These are phyloP conservation scores for Oenanthe oenanthe DNA, from an alignment of 2,113 vertebrate genomes.

Conservation along the genomic window DNA sequence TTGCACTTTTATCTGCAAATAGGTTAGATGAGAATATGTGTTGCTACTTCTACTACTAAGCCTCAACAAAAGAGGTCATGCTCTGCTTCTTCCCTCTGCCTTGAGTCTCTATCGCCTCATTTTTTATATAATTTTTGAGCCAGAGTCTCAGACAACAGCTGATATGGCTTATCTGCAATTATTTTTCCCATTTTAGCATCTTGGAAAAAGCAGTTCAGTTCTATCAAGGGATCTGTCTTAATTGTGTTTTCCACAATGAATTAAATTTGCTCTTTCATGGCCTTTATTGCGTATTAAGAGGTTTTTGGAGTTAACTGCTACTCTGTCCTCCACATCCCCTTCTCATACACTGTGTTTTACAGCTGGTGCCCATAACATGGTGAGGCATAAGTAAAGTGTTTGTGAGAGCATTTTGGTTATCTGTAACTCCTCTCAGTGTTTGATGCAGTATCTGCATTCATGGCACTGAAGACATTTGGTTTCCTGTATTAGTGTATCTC, in stretches of 20 bases:
- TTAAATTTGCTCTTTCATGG: background rate
- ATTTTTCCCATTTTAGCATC: background rate
- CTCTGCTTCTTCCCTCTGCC: background rate
- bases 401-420: background rate
- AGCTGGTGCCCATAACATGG: background rate
- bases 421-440: background rate
- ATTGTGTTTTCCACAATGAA: background rate
- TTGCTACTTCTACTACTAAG: background rate
- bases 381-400: background rate
- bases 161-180: background rate
- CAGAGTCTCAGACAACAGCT: background rate
- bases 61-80: background rate
- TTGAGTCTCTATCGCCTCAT: background rate
- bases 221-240: background rate
- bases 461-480: background rate
- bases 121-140: background rate
- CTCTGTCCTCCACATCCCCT: accelerated
- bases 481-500: background rate
- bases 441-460: accelerated
- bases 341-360: background rate
- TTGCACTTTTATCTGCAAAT: background rate
- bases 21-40: background rate
- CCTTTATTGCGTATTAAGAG: background rate
- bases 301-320: background rate
- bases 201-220: background rate